Conservation (phyloP, 2,888 invertebrate species). For the Enoplolaimus lenunculus region DNA sequence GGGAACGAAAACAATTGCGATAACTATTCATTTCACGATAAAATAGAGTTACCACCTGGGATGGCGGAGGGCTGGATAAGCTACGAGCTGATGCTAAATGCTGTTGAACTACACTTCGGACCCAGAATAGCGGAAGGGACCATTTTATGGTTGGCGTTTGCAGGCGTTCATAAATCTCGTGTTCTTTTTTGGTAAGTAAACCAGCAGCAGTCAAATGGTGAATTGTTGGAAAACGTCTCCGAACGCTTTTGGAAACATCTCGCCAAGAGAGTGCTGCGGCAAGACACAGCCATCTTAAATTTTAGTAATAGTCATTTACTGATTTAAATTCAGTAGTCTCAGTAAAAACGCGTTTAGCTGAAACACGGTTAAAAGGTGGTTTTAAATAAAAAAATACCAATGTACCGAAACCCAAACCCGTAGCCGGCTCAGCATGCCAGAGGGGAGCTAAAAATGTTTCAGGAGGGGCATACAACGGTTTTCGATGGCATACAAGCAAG, state of each 20-base stretch:
- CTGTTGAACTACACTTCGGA: slow-evolving; percentile 26
- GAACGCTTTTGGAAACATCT: slow-evolving; percentile 21
- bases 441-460: too few species aligned
- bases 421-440: too few species aligned
- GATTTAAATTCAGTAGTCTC: too few species aligned
- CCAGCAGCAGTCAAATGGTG: slow-evolving; percentile 43
- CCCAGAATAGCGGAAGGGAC: slow-evolving; percentile 32
- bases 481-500: too few species aligned
- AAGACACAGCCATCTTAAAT: slow-evolving; percentile 5
- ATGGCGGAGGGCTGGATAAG: not conserved
- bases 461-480: too few species aligned
- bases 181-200: slow-evolving; percentile 42
- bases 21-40: slow-evolving; percentile 6
- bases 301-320: too few species aligned
- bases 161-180: slow-evolving; percentile 37
- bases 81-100: not conserved
- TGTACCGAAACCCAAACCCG: too few species aligned
- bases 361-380: too few species aligned
- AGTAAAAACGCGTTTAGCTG: too few species aligned
- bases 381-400: too few species aligned
- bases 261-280: slow-evolving; percentile 30
- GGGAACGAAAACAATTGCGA: slow-evolving; percentile 26
- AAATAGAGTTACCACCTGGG: not conserved
- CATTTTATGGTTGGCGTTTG: slow-evolving; percentile 35
- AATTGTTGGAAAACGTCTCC: slow-evolving; percentile 42